Evolutionary conservation across 2,888 invertebrate genomes (phyloP), one percentile per base, ranked within the genome.

Genomic region (Hoplodrina ambigua): DNA sequence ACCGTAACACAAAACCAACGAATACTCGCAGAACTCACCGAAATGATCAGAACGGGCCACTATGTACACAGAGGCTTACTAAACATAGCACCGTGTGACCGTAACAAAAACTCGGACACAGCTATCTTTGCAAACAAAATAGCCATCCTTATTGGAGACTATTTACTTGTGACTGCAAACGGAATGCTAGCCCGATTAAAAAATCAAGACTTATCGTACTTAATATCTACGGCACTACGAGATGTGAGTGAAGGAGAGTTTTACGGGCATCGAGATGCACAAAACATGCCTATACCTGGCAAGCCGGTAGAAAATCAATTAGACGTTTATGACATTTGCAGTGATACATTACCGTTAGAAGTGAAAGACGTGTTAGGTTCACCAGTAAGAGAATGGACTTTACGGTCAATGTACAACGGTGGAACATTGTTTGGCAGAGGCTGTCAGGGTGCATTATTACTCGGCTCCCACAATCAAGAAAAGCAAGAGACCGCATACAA

Each of bases 61-160:
- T 96, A 98, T 55, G 97, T 98, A 15, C 99, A 99, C 90, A 96
- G 97, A 91, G 97, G 96, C 2, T 75, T 96, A 8, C 82, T 96
- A n/a, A 96, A 96, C 78, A 91, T 95, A 80, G 89, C 93, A 0
- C 66, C 87, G 2, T 96, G 96, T 82, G 93, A 96, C 50, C 93
- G 96, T 81, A 89, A 94, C 17, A 93, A 95, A 30, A 96, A 96
- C 63, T 94, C 96, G 41, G 97, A 97, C 58, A 97, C 98, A 70
- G 97, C 98, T 94, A 96, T 97, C 88, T 98, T 98, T 91, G 98
- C 98, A 0, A 98, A 98, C 90, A 98, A 98, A 96, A 98, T 99
- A 85, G 98, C 98, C 0, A 96, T 98, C 15, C 95, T 99, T 0
- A 98, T 98, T 77, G 99, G 98, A 37, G 99, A 99, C 90, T 98